Evolutionary conservation across 2,888 invertebrate genomes (phyloP), one percentile per base, ranked within the genome.

Genomic region (Tipula confusa): DNA sequence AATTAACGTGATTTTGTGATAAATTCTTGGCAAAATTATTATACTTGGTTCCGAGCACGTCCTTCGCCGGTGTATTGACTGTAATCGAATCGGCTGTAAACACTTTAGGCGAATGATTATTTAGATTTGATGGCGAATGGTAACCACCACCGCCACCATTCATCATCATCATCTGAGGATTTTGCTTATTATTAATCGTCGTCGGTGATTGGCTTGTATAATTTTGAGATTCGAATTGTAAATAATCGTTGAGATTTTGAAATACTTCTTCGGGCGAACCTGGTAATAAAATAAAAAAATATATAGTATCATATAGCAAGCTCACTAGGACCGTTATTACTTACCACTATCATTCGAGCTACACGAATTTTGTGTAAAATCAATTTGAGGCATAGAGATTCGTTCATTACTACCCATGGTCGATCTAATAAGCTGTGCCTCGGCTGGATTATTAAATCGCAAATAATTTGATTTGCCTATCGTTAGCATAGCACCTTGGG

Each of bases 381-480:
- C 93, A 85, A 95, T 93, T 9, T 95, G 94, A 29, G 94, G 93
- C 94, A 95, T 94, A 82, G 95, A 95, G 85, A 95, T 94, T 87
- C 95, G 89, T 1, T 94, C 93, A 84, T 95, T 93, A 36, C 89
- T 89, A 84, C 88, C 91, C 85, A 96, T 91, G 4, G 95, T 94
- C 0, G 96, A 95, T 89, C 95, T 96, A 92, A 97, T 95, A 86
- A 96, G 92, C 88, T 94, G 93, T 3, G 97, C 97, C 88, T 97
- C 96, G 83, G 95, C 95, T 0, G 97, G 97, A 89, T 97, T 96
- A 90, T 97, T 97, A 91, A 97, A 97, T 79, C 97, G 94, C 89
- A 97, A 93, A 90, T 96, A 96, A 89, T 96, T 97, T 83, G 97
- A 96, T 83, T 96, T 93, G 31, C 97, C 97, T 86, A 98, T 94